These are phyloP conservation scores for Eristalis tenax DNA, from an alignment of 2,888 invertebrate species.

Conservation along the genomic window DNA sequence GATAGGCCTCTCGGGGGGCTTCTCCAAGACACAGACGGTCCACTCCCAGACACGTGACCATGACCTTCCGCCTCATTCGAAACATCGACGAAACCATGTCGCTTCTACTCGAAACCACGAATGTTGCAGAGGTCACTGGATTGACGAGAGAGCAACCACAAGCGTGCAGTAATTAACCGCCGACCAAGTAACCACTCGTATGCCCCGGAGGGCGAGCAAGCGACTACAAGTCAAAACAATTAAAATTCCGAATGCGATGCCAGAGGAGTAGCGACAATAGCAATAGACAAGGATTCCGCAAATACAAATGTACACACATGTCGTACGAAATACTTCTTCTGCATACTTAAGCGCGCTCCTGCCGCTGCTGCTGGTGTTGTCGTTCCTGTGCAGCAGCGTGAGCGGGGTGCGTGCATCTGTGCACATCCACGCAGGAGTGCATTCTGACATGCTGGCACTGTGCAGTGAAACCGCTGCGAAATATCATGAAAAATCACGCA, in stretches of 20 bases:
- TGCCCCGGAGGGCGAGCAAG: conserved; percentile 34
- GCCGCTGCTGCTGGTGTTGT: background rate
- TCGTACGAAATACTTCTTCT: conserved; percentile 57
- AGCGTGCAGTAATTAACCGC: too few species aligned
- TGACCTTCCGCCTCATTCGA: conserved; percentile 43
- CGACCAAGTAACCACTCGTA: background rate
- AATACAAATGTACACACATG: conserved; percentile 57
- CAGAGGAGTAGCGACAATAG: background rate
- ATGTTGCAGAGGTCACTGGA: background rate
- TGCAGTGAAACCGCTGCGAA: conserved; percentile 39
- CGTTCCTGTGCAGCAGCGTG: background rate
- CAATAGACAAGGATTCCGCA: conserved; percentile 16
- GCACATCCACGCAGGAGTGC: conserved; percentile 22
- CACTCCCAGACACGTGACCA: conserved; percentile 56
- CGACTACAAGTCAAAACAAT: conserved; percentile 52
- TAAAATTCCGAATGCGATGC: conserved; percentile 57
- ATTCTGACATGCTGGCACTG: conserved; percentile 21
- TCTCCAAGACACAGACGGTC: background rate
- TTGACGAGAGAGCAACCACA: too few species aligned
- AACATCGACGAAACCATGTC: background rate
- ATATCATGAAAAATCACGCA: conserved; percentile 39
- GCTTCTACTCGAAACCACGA: too few species aligned
- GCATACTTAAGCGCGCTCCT: conserved; percentile 57
- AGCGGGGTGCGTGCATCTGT: background rate
- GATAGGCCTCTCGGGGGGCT: background rate